These are phyloP conservation scores for Mamestra configurata DNA, from an alignment of 1,140 invertebrate genomes.

Conservation along the genomic window DNA sequence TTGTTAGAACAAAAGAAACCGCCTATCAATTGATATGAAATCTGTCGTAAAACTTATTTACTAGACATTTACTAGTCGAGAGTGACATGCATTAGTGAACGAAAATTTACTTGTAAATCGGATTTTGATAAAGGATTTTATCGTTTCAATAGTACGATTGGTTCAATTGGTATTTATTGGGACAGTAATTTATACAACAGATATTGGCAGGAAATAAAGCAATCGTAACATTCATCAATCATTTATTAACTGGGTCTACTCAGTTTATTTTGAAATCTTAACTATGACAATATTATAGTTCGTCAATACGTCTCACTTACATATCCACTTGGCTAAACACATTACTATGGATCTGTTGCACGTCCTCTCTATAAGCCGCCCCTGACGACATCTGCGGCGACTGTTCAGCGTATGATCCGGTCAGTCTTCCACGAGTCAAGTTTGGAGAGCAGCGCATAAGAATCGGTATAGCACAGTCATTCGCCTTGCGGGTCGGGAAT, in stretches of 20 bases:
- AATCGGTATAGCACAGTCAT: conserved; percentile 61
- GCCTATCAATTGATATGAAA: not conserved
- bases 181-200: no score
- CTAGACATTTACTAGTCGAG: not conserved
- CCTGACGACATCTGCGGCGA: not conserved
- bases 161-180: no score
- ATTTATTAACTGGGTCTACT: not conserved
- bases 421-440: conserved; percentile 57
- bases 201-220: not conserved
- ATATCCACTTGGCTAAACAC: not conserved
- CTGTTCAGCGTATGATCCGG: not conserved
- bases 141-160: no score
- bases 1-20: not conserved
- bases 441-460: conserved; percentile 65
- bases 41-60: not conserved
- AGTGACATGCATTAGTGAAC: no score
- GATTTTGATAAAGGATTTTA: not conserved
- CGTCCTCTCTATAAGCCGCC: not conserved
- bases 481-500: conserved; percentile 41
- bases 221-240: not conserved
- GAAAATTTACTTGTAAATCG: not conserved
- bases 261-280: not conserved
- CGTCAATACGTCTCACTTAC: not conserved
- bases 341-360: not conserved
- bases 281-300: not conserved